phyloP scores from a whole-genome alignment of 1,140 invertebrate genomes.

The Drosophila pandora region DNA sequence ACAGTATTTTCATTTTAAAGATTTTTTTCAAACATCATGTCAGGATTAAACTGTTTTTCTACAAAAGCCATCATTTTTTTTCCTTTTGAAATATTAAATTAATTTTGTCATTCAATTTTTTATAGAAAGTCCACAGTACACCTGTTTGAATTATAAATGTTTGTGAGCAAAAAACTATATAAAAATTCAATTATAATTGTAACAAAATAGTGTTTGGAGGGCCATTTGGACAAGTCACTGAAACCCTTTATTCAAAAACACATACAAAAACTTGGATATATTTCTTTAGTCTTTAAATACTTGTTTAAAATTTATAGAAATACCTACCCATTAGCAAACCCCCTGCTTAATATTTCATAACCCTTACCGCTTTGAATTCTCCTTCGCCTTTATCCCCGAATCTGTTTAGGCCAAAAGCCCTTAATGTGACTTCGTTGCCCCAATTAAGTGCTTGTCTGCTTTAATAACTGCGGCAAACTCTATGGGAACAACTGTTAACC shows the following conservation, averaged over 20 bases:
- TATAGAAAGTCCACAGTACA: neutral
- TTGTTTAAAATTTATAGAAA: neutral
- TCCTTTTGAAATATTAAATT: neutral
- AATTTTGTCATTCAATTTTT: neutral
- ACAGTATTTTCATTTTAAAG: neutral
- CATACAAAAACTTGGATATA: no score
- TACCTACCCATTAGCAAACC: neutral
- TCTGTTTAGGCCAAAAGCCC: constrained; percentile 10
- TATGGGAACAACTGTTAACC: constrained; percentile 43
- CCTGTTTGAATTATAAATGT: neutral
- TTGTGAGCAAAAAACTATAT: neutral
- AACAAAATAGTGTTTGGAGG: neutral
- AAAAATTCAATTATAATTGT: neutral
- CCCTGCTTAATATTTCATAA: neutral
- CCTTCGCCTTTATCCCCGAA: neutral
- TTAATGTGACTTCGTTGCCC: constrained; percentile 16
- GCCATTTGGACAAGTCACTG: no score
- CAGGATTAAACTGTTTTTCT: no score
- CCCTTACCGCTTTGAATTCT: neutral
- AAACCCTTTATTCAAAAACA: no score
- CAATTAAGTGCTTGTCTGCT: constrained; percentile 42
- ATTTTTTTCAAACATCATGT: neutral
- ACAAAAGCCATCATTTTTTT: no score
- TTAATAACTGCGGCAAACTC: constrained; percentile 49
- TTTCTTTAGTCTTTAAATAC: no score